A percentile compares a stretch with the other conserved stretches of the same genome.
Evolutionary conservation across 2,888 invertebrate genomes (phyloP).

Genomic region (Hyposoter didymator): DNA sequence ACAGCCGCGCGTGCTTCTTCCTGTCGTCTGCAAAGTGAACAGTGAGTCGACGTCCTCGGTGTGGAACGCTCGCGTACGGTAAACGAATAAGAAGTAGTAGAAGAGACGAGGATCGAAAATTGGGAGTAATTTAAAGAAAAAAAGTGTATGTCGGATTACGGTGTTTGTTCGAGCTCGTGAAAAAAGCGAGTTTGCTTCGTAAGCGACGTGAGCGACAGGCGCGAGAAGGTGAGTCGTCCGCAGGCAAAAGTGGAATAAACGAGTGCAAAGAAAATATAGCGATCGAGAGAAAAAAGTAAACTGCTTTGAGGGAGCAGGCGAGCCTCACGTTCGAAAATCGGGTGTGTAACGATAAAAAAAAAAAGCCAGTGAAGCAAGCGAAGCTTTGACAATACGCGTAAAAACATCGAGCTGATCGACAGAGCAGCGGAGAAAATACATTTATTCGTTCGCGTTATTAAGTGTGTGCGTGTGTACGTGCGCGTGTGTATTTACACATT

Average conservation of each 20-base stretch:
- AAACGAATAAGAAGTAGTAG: slow-evolving; percentile 16
- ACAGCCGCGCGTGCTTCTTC: slow-evolving; percentile 63
- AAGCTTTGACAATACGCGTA: background rate
- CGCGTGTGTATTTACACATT: slow-evolving; percentile 30
- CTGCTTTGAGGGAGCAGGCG: background rate
- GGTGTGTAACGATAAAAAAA: slow-evolving; percentile 5
- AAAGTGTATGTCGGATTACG: slow-evolving; percentile 58
- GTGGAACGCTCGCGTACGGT: slow-evolving; percentile 51
- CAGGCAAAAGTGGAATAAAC: slow-evolving; percentile 8
- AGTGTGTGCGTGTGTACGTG: slow-evolving; percentile 12
- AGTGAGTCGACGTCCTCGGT: slow-evolving; percentile 69
- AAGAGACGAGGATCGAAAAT: slow-evolving; percentile 9
- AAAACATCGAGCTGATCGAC: slow-evolving; percentile 1
- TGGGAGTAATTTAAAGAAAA: slow-evolving; percentile 18
- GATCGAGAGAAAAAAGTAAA: background rate
- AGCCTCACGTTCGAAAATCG: slow-evolving; percentile 2
- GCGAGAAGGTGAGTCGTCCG: background rate
- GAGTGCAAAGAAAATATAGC: background rate
- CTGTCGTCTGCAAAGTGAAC: slow-evolving; percentile 69
- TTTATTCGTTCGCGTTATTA: slow-evolving; percentile 31
- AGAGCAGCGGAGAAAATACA: slow-evolving; percentile 9
- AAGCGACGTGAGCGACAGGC: background rate
- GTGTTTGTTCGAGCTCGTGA: slow-evolving; percentile 54
- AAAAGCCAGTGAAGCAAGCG: too few relatives aligned
- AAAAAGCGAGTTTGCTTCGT: slow-evolving; percentile 17